Conservation (phyloP, 1,140 invertebrate species). For the Drusus annulatus region DNA sequence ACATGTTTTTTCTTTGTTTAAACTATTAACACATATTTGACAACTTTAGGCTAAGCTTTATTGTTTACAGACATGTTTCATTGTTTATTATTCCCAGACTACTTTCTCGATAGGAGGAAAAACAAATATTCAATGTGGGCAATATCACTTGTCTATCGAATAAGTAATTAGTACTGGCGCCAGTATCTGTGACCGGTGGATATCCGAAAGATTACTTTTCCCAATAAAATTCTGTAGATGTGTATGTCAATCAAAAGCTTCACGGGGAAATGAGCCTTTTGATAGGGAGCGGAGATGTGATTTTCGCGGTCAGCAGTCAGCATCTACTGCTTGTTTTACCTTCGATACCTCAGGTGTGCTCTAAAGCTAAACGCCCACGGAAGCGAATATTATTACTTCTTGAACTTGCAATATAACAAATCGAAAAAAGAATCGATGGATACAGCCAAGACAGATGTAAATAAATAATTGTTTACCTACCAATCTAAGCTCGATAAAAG, state of each 20-base stretch:
- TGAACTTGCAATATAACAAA: neutral
- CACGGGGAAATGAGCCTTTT: neutral
- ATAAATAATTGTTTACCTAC: too few species aligned
- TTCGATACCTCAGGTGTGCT: slow-evolving; percentile 1
- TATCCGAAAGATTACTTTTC: slow-evolving; percentile 11
- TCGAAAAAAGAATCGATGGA: neutral
- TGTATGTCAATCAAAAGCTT: neutral
- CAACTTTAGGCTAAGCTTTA: too few species aligned
- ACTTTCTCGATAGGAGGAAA: slow-evolving; percentile 10
- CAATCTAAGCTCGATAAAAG: too few species aligned
- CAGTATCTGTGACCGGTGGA: neutral
- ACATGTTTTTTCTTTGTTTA: too few species aligned
- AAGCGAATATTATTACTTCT: slow-evolving; percentile 3
- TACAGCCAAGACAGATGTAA: neutral
- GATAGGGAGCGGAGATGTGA: neutral
- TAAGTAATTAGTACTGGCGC: slow-evolving; percentile 28
- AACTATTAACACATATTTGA: too few species aligned
- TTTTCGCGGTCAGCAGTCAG: neutral
- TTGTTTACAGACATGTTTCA: neutral
- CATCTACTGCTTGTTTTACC: neutral
- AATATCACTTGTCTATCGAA: slow-evolving; percentile 19
- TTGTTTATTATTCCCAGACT: neutral
- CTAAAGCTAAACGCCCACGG: neutral
- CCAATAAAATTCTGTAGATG: neutral
- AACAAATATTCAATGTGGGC: slow-evolving; percentile 18